These are phyloP conservation scores for Plumapathes pennacea DNA, from an alignment of 92 coral and sea anemone genomes.

Conservation along the genomic window DNA sequence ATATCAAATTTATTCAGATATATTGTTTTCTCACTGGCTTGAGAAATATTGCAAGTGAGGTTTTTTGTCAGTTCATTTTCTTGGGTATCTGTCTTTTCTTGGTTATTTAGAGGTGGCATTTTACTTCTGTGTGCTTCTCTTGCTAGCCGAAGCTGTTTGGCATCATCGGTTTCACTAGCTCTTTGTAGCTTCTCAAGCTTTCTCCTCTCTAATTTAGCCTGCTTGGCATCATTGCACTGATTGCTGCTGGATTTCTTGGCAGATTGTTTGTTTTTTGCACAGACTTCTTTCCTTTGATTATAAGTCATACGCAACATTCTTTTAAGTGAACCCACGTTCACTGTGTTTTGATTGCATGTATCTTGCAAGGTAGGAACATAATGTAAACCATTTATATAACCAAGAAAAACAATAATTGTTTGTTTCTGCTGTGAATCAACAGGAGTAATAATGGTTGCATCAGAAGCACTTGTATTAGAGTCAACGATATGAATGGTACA, in stretches of 20 bases:
- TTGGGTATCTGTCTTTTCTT: conserved; percentile 17
- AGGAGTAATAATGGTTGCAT: conserved; percentile 51
- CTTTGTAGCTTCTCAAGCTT: conserved; percentile 9
- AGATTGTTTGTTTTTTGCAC: conserved; percentile 22
- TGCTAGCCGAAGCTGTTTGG: conserved; percentile 8
- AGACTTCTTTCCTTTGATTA: conserved; percentile 22
- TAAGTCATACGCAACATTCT: conserved; percentile 12
- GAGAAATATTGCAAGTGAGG: conserved; percentile 2
- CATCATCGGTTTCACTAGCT: conserved; percentile 26
- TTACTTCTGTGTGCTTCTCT: conserved; percentile 11
- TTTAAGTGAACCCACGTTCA: conserved; percentile 18
- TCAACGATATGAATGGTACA: conserved; percentile 22
- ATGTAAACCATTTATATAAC: conserved; percentile 28
- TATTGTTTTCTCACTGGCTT: conserved; percentile 2
- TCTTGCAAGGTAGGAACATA: conserved; percentile 50
- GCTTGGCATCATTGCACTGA: no score
- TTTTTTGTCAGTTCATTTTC: conserved; percentile 9
- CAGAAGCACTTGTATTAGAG: conserved; percentile 30
- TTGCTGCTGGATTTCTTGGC: no score
- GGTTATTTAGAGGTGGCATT: conserved; percentile 16
- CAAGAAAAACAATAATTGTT: conserved; percentile 11
- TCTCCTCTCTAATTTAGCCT: no score
- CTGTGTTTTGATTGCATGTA: conserved; percentile 13
- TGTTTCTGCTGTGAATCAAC: conserved; percentile 34
- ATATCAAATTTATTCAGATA: conserved; percentile 55